Conservation (phyloP, 1,140 invertebrate genomes). For the Drosophila novamexicana region DNA sequence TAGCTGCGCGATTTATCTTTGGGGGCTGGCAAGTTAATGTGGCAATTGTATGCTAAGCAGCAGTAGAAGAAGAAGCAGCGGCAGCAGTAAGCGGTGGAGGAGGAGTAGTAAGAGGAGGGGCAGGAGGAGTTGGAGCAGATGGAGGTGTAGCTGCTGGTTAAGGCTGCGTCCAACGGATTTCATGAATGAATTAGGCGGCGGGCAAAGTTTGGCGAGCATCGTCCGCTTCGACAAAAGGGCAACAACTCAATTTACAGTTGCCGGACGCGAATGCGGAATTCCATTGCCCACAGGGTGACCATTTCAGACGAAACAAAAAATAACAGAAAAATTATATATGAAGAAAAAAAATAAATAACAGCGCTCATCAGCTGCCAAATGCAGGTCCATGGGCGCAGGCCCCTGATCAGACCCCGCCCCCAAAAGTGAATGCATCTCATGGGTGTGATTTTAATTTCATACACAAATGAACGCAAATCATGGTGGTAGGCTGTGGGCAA, state of each 20-base stretch:
- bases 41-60: conserved; percentile 82
- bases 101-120: not conserved
- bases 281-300: conserved; percentile 68
- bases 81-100: not conserved
- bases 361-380: conserved; percentile 42
- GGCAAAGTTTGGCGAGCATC: conserved; percentile 67
- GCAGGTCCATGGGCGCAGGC: not conserved
- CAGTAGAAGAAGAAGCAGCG: conserved; percentile 36
- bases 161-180: conserved; percentile 63
- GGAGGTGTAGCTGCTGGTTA: conserved; percentile 18
- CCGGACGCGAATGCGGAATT: conserved; percentile 47
- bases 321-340: conserved; percentile 8
- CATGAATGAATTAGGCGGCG: conserved; percentile 78
- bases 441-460: conserved; percentile 84
- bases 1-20: conserved; percentile 76
- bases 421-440: conserved; percentile 58
- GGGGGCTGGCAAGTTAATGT: conserved; percentile 78
- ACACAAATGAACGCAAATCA: conserved; percentile 83
- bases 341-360: conserved; percentile 12
- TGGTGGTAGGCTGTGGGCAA: conserved; percentile 5
- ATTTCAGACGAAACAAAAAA: conserved; percentile 37
- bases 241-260: conserved; percentile 82
- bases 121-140: conserved; percentile 7
- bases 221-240: conserved; percentile 61
- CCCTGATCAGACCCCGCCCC: not conserved